Percentiles rank a stretch among this genome's conserved stretches.
These are phyloP conservation scores for Parazoanthus atlanticus DNA, from an alignment of 92 coral and sea anemone genomes.

Conservation along the genomic window DNA sequence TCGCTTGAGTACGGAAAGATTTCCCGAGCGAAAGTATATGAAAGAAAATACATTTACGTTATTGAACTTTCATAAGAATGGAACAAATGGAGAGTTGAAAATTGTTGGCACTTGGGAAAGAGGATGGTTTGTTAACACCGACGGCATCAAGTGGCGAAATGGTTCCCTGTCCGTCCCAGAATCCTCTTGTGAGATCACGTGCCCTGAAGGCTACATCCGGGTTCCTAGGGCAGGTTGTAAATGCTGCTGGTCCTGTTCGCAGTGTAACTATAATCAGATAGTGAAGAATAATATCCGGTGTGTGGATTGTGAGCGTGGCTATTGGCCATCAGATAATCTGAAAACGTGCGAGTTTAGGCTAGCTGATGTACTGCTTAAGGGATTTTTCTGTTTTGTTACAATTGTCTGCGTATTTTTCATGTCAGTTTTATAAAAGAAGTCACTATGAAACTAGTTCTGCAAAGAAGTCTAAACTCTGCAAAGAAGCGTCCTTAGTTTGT, in stretches of 20 bases:
- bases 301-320: constrained; percentile 77
- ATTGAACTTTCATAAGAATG: constrained; percentile 54
- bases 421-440: constrained; percentile 55
- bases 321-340: constrained; percentile 78
- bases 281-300: constrained; percentile 71
- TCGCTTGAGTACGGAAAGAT: constrained; percentile 32
- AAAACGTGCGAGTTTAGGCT: constrained; percentile 76
- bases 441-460: not conserved
- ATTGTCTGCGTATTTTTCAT: constrained; percentile 72
- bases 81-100: constrained; percentile 24
- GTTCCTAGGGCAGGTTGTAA: constrained; percentile 59
- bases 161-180: constrained; percentile 47
- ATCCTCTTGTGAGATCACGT: constrained; percentile 69
- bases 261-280: constrained; percentile 79
- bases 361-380: constrained; percentile 52
- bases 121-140: constrained; percentile 69
- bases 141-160: constrained; percentile 60
- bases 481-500: no score
- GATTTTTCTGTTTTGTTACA: constrained; percentile 59
- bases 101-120: constrained; percentile 81
- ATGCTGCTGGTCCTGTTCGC: constrained; percentile 86
- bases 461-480: not conserved
- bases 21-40: constrained; percentile 43
- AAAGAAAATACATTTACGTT: constrained; percentile 75
- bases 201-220: constrained; percentile 76